A percentile compares a stretch with the other conserved stretches of the same genome.
phyloP scores from a whole-genome alignment of 2,113 vertebrate species.

The Ptilorrhoa leucosticta region DNA sequence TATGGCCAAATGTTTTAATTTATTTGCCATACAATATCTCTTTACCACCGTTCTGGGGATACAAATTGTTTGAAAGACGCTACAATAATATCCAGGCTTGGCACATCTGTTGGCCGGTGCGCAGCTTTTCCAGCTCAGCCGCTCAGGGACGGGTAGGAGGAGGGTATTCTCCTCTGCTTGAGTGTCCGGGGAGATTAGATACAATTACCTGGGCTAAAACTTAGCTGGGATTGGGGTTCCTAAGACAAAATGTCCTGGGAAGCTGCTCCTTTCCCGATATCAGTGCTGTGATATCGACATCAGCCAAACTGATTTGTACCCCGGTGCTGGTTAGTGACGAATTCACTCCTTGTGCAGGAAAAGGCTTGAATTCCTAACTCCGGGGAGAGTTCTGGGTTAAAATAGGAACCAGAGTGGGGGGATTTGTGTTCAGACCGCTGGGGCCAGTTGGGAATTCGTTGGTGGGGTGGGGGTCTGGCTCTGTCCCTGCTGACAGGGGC shows the following conservation, averaged over 20 bases:
- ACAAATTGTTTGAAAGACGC: conserved; percentile 25
- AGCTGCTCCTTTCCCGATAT: not conserved
- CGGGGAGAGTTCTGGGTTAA: not conserved
- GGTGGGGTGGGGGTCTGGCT: not conserved
- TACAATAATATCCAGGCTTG: not conserved
- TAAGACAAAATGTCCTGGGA: not conserved
- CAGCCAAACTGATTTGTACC: not conserved
- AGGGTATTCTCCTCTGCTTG: not conserved
- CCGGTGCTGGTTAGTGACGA: not conserved
- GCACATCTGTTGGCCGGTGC: conserved; percentile 3
- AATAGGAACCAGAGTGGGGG: not conserved
- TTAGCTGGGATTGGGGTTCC: not conserved
- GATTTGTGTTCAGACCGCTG: not conserved
- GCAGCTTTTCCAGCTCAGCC: not conserved
- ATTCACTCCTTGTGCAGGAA: not conserved
- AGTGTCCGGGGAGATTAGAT: not conserved
- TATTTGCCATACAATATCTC: conserved; percentile 52
- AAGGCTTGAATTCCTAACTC: not conserved
- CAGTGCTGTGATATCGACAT: fast-evolving
- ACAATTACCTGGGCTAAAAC: not conserved
- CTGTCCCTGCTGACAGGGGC: fast-evolving
- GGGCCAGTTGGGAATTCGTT: not conserved
- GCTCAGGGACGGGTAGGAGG: not conserved
- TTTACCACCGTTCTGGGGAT: conserved; percentile 34
- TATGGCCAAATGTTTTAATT: conserved; percentile 29